A percentile compares a stretch with the other conserved stretches of the same genome.
Evolutionary conservation across 2,797 vertebrate species (phyloP).

Genomic region (Ceryle rudis): DNA sequence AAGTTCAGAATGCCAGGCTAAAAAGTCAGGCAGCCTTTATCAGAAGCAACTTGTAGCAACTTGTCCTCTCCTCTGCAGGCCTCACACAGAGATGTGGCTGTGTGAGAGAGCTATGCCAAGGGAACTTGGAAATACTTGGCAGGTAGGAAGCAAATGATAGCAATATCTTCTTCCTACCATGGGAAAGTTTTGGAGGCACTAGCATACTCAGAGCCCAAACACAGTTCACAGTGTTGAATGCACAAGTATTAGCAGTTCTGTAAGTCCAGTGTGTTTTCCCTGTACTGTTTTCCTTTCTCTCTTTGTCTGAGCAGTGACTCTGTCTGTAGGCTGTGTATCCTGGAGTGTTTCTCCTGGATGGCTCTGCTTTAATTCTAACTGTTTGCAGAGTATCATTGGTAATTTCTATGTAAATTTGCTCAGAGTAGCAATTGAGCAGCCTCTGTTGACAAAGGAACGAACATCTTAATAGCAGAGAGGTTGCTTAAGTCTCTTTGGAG

Average conservation of each 20-base stretch:
- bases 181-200: neutral
- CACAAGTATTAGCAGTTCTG: neutral
- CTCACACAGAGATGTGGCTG: neutral
- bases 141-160: neutral
- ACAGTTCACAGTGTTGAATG: neutral
- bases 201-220: neutral
- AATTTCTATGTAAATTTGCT: slow-evolving; percentile 79
- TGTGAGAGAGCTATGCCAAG: neutral
- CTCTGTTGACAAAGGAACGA: slow-evolving; percentile 74
- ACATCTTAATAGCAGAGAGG: slow-evolving; percentile 61
- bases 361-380: slow-evolving; percentile 54
- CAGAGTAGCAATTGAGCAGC: slow-evolving; percentile 70
- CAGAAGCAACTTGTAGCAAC: neutral
- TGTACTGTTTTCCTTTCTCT: neutral
- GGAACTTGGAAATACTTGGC: neutral
- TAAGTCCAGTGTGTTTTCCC: neutral
- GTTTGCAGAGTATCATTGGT: slow-evolving; percentile 69
- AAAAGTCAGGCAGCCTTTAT: neutral
- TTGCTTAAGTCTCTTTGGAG: slow-evolving; percentile 34
- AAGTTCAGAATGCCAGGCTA: neutral
- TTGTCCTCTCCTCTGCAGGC: neutral
- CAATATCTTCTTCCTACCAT: neutral
- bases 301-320: neutral
- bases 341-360: neutral
- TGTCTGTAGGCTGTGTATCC: neutral